These are phyloP conservation scores for Pseudochromis fuscus DNA, from an alignment of 2,797 vertebrate species.

Conservation along the genomic window DNA sequence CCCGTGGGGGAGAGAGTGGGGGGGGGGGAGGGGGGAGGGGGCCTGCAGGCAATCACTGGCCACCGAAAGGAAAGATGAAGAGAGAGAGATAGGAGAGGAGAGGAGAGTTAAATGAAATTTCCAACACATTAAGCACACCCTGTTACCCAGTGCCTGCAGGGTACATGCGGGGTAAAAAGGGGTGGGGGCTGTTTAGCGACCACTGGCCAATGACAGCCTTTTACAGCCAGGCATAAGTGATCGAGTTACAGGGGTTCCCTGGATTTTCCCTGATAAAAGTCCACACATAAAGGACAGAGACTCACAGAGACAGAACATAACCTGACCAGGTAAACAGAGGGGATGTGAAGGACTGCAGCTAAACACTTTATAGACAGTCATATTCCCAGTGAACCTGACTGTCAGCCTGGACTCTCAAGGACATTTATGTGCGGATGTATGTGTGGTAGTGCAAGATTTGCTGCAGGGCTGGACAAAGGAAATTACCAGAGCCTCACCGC, in stretches of 20 bases:
- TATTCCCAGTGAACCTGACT: constrained; percentile 19
- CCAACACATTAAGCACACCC: constrained; percentile 79
- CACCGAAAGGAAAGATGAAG: constrained; percentile 57
- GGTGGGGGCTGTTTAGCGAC: constrained; percentile 43
- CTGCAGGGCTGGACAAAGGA: constrained; percentile 31
- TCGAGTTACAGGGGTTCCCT: constrained; percentile 51
- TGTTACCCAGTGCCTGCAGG: constrained; percentile 63
- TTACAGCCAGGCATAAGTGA: constrained; percentile 40
- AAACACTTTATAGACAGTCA: constrained; percentile 19
- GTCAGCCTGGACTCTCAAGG: constrained; percentile 42
- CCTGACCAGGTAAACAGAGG: constrained; percentile 24
- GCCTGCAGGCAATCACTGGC: constrained; percentile 67
- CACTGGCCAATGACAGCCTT: constrained; percentile 51
- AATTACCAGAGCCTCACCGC: constrained; percentile 29
- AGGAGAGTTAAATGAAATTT: constrained; percentile 78
- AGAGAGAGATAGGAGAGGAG: constrained; percentile 48
- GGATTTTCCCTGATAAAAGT: constrained; percentile 36
- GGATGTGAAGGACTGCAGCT: constrained; percentile 38
- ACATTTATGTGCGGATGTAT: constrained; percentile 29
- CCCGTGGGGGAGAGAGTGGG: constrained; percentile 45
- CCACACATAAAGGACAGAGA: constrained; percentile 29
- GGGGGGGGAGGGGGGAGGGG: constrained; percentile 28
- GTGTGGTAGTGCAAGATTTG: constrained; percentile 23
- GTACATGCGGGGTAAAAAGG: constrained; percentile 31
- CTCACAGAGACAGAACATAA: constrained; percentile 40